Evolutionary conservation across 2,797 vertebrate genomes (phyloP).

Genomic region (Bucorvus abyssinicus): DNA sequence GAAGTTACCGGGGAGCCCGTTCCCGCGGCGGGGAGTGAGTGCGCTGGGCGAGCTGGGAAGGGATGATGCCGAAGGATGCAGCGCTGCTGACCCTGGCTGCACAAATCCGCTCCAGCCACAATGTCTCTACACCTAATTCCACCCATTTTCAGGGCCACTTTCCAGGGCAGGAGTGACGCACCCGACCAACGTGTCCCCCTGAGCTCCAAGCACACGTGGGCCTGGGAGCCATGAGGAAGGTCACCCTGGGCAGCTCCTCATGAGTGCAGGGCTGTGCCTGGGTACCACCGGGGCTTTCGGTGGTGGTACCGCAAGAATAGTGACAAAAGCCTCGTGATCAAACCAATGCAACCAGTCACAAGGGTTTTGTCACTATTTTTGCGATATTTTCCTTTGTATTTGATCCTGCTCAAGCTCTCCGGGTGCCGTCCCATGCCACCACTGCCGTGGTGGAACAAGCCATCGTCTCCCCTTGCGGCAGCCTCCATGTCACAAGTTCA

Average conservation of each 20-base stretch:
- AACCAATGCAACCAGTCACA: no score
- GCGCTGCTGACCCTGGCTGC: no score
- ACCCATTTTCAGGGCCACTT: neutral
- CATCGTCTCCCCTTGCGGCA: neutral
- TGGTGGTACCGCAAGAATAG: no score
- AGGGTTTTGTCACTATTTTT: neutral
- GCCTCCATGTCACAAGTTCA: fast-evolving
- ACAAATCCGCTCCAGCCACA: no score
- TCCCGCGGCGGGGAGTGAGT: neutral
- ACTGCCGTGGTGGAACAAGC: fast-evolving
- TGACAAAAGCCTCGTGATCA: neutral
- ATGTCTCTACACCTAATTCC: no score
- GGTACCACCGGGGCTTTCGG: neutral
- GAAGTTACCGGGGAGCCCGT: constrained; percentile 49
- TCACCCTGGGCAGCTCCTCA: neutral
- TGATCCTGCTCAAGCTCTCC: neutral
- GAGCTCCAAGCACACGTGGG: neutral
- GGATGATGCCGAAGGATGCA: fast-evolving
- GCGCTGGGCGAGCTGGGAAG: no score
- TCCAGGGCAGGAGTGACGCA: no score
- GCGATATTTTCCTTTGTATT: neutral
- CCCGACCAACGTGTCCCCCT: fast-evolving
- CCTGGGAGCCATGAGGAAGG: neutral
- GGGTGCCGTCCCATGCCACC: fast-evolving
- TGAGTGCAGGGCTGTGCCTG: neutral